phyloP scores from a whole-genome alignment of 2,113 vertebrate genomes.

The Calyptomena viridis region DNA sequence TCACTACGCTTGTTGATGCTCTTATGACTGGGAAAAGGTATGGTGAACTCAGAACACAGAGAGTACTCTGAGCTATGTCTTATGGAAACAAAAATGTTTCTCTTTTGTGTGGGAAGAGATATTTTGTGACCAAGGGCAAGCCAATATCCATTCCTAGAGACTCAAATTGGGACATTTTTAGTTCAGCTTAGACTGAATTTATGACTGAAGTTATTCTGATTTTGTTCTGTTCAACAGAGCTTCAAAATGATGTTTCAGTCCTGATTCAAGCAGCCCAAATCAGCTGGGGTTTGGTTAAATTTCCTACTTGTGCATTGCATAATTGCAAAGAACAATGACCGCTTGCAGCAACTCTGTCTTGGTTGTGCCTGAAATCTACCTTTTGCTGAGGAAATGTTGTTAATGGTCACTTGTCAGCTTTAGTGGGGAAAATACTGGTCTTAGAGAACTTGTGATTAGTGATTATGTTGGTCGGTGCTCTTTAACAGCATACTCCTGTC shows the following conservation, averaged over 20 bases:
- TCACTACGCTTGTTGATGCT: slow-evolving; percentile 93
- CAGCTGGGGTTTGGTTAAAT: background rate
- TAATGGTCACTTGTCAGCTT: background rate
- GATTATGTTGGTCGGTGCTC: background rate
- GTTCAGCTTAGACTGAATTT: background rate
- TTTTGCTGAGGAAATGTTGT: background rate
- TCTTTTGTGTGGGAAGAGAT: background rate
- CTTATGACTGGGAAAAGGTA: slow-evolving; percentile 99
- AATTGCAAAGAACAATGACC: background rate
- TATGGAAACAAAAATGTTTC: background rate
- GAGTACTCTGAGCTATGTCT: background rate
- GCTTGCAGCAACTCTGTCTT: background rate
- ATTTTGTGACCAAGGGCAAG: background rate
- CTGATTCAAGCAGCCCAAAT: background rate
- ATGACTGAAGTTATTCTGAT: background rate
- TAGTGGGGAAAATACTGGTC: background rate
- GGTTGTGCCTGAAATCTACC: background rate
- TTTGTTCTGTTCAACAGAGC: background rate
- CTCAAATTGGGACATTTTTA: background rate
- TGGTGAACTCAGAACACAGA: background rate
- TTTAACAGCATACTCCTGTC: background rate
- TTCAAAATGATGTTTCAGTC: background rate
- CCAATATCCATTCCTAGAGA: background rate
- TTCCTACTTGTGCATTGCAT: background rate
- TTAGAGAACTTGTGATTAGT: background rate